Evolutionary conservation across 92 coral and sea anemone species (phyloP).

Genomic region (Hydrozoanthus gracilis): DNA sequence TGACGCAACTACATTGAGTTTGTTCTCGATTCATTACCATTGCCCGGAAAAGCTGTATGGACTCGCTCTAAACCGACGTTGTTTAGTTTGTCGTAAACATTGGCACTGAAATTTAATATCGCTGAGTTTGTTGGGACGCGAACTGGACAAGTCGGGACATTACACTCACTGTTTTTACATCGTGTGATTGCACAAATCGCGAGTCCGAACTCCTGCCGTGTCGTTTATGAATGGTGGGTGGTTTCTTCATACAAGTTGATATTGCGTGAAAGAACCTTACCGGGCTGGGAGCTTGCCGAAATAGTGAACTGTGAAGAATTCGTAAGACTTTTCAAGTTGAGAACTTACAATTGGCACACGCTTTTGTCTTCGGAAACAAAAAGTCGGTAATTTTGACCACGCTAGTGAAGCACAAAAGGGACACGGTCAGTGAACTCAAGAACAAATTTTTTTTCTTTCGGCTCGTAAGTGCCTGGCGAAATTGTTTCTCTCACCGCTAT

Average conservation of each 20-base stretch:
- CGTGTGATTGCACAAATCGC: slow-evolving; percentile 5
- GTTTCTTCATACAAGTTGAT: background rate
- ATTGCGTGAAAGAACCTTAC: background rate
- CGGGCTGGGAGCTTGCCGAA: background rate
- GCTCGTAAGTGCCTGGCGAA: background rate
- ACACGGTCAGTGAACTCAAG: background rate
- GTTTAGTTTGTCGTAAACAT: background rate
- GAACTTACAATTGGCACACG: background rate
- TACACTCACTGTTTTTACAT: background rate
- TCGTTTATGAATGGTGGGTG: background rate
- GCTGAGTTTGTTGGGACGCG: background rate
- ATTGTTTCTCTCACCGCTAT: background rate
- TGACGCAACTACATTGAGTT: background rate
- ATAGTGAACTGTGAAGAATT: background rate
- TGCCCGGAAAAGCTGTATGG: background rate
- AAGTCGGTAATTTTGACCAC: background rate
- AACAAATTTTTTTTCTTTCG: no score
- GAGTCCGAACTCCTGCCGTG: background rate
- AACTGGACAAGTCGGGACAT: background rate
- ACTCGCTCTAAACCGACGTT: background rate
- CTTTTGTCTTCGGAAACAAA: background rate
- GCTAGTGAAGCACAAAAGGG: background rate
- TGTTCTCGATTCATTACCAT: background rate
- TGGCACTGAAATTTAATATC: background rate
- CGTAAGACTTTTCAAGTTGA: background rate